These are phyloP conservation scores for Aromia moschata DNA, from an alignment of 2,888 invertebrate species.

Conservation along the genomic window DNA sequence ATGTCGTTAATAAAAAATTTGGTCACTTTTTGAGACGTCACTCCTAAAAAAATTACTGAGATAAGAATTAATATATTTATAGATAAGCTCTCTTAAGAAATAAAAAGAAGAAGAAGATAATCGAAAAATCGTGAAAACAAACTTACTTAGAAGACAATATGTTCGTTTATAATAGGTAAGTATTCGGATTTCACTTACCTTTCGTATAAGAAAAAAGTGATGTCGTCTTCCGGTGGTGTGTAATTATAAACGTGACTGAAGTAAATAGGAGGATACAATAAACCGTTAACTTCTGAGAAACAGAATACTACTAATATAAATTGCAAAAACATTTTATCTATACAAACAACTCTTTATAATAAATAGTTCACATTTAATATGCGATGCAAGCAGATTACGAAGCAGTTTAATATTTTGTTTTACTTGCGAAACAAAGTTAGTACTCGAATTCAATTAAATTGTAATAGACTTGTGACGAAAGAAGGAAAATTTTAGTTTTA, in stretches of 20 bases:
- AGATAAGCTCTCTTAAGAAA: too few species aligned
- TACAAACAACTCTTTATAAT: background rate
- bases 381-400: conserved; percentile 2
- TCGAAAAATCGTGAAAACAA: too few species aligned
- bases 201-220: conserved; percentile 53
- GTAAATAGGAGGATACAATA: conserved; percentile 41
- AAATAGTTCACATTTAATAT: background rate
- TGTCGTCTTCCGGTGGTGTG: conserved; percentile 48
- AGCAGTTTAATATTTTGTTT: too few species aligned
- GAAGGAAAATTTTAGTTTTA: too few species aligned
- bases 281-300: conserved; percentile 28
- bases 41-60: conserved; percentile 10
- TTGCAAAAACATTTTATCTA: conserved; percentile 25
- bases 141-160: too few species aligned
- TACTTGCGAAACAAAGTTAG: too few species aligned
- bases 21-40: conserved; percentile 30
- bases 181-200: conserved; percentile 54
- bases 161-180: too few species aligned
- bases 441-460: too few species aligned
- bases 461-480: too few species aligned
- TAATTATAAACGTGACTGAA: conserved; percentile 40
- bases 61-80: too few species aligned
- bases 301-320: conserved; percentile 26
- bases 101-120: too few species aligned
- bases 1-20: conserved; percentile 45